These are phyloP conservation scores for Chitala chitala DNA, from an alignment of 2,113 vertebrate genomes.

Conservation along the genomic window DNA sequence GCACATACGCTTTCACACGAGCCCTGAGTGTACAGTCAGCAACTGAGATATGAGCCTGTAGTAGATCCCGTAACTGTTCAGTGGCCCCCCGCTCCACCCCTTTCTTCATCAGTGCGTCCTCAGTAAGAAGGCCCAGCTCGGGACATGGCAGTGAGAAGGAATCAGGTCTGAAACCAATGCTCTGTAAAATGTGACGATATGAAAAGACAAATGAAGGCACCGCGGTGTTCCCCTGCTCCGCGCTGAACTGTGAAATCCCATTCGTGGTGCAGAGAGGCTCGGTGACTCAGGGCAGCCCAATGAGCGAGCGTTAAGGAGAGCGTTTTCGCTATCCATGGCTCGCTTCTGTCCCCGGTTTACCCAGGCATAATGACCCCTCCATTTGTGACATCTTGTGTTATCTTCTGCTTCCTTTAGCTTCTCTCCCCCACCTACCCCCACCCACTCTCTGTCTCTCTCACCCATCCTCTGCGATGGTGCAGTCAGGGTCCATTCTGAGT, in stretches of 20 bases:
- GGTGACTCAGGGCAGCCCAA: constrained; percentile 61
- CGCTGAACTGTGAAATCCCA: constrained; percentile 74
- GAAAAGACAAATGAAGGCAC: constrained; percentile 71
- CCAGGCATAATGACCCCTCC: constrained; percentile 74
- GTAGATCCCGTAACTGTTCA: no score
- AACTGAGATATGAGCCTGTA: no score
- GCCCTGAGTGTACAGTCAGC: no score
- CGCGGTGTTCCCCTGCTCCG: constrained; percentile 62
- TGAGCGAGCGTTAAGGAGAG: constrained; percentile 64
- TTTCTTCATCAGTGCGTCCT: background rate
- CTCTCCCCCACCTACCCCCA: constrained; percentile 38
- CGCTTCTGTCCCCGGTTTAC: constrained; percentile 68
- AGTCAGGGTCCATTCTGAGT: constrained; percentile 58
- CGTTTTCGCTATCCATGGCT: constrained; percentile 65
- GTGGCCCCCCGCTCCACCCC: no score
- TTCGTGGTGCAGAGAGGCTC: constrained; percentile 65
- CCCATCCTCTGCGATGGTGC: constrained; percentile 43
- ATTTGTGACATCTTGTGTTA: constrained; percentile 74
- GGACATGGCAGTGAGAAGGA: constrained; percentile 65
- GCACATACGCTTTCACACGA: background rate
- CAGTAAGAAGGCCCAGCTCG: constrained; percentile 28
- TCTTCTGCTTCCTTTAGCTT: constrained; percentile 79
- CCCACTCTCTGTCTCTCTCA: constrained; percentile 38
- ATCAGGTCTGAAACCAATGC: constrained; percentile 64
- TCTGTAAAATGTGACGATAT: constrained; percentile 68